A percentile compares a stretch with the other conserved stretches of the same genome.
Evolutionary conservation across 2,113 vertebrate species (phyloP).

Genomic region (Mandrillus leucophaeus): DNA sequence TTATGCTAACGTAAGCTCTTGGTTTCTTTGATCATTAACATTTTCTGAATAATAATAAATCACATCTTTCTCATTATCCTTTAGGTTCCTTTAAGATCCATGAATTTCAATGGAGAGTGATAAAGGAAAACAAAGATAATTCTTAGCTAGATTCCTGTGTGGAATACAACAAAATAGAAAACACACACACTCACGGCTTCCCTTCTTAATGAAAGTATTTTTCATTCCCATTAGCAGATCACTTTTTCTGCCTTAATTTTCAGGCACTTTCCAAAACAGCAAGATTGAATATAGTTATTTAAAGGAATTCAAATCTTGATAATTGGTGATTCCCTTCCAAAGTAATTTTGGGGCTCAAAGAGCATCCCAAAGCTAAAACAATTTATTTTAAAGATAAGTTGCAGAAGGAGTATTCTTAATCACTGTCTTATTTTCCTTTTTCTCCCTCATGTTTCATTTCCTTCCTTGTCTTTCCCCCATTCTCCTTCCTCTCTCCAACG

Average conservation of each 20-base stretch:
- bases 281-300: neutral
- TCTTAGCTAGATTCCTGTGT: neutral
- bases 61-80: neutral
- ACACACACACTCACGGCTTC: neutral
- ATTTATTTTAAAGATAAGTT: conserved; percentile 19
- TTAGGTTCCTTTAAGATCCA: conserved; percentile 19
- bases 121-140: neutral
- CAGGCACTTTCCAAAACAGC: neutral
- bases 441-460: neutral
- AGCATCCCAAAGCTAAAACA: neutral
- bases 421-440: neutral
- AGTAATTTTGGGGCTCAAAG: neutral
- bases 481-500: neutral
- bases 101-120: conserved; percentile 42
- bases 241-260: conserved; percentile 49
- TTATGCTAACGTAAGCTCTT: conserved; percentile 50
- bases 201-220: conserved; percentile 51
- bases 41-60: conserved; percentile 52
- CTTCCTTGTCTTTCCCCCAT: neutral
- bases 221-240: neutral
- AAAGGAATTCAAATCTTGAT: neutral
- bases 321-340: neutral
- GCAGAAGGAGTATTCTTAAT: neutral
- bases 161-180: neutral
- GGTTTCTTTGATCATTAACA: conserved; percentile 51